phyloP scores from a whole-genome alignment of 2,113 vertebrate species.

The Silurus meridionalis region DNA sequence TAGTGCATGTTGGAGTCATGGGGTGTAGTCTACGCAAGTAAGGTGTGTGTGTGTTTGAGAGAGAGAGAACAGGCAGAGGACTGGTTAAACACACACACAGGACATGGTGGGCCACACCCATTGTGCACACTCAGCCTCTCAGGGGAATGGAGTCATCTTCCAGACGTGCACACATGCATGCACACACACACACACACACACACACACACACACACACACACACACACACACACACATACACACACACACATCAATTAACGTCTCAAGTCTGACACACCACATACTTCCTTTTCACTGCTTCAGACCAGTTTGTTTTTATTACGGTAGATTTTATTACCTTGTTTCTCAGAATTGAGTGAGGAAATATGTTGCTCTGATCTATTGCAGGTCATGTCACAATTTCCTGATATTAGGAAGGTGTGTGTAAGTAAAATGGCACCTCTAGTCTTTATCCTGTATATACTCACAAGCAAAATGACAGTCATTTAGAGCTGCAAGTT shows the following conservation, averaged over 20 bases:
- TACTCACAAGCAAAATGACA: background rate
- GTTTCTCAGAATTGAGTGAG: constrained; percentile 13
- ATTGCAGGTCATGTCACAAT: background rate
- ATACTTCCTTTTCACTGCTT: constrained; percentile 39
- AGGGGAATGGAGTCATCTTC: constrained; percentile 33
- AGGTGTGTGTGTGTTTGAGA: constrained; percentile 4
- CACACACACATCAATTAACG: constrained; percentile 43
- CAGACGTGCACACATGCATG: background rate
- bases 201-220: constrained; percentile 2
- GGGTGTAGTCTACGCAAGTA: background rate
- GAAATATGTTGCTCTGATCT: background rate
- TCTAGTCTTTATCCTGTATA: background rate
- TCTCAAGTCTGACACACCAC: constrained; percentile 40
- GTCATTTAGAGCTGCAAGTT: background rate
- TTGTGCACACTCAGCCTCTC: constrained; percentile 34
- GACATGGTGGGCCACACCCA: constrained; percentile 36
- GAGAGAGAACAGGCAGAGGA: constrained; percentile 7
- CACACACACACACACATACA: constrained; percentile 35
- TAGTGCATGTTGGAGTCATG: background rate
- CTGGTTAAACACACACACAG: constrained; percentile 23
- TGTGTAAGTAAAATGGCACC: constrained; percentile 8
- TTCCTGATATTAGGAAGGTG: background rate
- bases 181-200: background rate
- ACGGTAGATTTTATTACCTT: background rate
- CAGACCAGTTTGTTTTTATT: constrained; percentile 13